Percentiles rank a stretch among this genome's conserved stretches.
Evolutionary conservation across 2,797 vertebrate genomes (phyloP).

Genomic region (Galago senegalensis): DNA sequence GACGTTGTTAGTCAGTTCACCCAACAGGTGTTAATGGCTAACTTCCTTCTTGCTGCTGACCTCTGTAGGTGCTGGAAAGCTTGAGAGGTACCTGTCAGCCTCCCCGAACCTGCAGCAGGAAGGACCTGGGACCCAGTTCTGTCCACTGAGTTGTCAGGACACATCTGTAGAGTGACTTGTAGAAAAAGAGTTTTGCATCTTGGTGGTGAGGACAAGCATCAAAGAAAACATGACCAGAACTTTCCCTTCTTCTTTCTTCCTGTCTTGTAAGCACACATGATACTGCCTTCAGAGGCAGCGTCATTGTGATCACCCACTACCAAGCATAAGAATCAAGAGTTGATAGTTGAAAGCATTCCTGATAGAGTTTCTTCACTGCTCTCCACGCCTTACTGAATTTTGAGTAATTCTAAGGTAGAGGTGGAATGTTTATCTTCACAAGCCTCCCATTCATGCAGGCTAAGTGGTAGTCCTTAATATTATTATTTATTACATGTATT

Average conservation of each 20-base stretch:
- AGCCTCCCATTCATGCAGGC: not conserved
- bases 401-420: not conserved
- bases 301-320: not conserved
- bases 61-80: not conserved
- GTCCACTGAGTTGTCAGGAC: not conserved
- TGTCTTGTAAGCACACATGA: not conserved
- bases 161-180: not conserved
- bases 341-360: not conserved
- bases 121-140: not conserved
- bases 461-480: not conserved
- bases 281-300: not conserved
- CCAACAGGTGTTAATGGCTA: rapidly evolving
- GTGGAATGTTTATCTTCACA: not conserved
- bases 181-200: not conserved
- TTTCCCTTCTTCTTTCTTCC: not conserved
- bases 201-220: not conserved
- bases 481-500: not conserved
- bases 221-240: not conserved
- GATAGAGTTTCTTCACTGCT: not conserved
- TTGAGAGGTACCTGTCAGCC: not conserved
- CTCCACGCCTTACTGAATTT: not conserved
- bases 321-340: not conserved
- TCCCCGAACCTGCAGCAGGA: rapidly evolving
- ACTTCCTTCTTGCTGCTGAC: not conserved
- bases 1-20: not conserved